These are phyloP conservation scores for Hyalella azteca DNA, from an alignment of 2,888 invertebrate genomes.

Conservation along the genomic window DNA sequence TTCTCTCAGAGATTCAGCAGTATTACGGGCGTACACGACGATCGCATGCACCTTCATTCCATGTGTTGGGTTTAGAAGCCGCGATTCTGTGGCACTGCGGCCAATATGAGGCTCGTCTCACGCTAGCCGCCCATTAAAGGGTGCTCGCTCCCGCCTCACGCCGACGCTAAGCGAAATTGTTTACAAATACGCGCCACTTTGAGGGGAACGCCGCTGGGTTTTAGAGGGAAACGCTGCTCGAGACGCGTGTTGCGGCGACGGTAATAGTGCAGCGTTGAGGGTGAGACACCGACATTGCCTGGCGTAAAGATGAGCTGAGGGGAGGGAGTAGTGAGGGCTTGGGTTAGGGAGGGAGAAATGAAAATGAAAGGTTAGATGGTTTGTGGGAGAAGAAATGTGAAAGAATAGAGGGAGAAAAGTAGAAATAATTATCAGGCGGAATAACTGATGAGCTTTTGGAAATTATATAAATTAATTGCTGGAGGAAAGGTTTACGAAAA, in stretches of 20 bases:
- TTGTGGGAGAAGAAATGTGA: background rate
- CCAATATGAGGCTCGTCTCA: conserved; percentile 21
- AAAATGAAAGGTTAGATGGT: background rate
- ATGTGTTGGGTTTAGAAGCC: background rate
- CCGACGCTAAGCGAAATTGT: conserved; percentile 26
- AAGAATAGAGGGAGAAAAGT: background rate
- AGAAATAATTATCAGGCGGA: background rate
- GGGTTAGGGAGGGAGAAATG: background rate
- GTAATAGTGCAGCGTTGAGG: conserved; percentile 6
- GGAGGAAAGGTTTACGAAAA: too few relatives aligned
- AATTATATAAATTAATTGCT: background rate
- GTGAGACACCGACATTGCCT: background rate
- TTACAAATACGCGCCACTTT: conserved; percentile 31
- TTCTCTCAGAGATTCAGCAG: too few relatives aligned
- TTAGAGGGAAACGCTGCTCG: conserved; percentile 24
- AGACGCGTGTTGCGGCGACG: conserved; percentile 18
- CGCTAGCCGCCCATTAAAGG: conserved; percentile 22
- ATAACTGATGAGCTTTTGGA: background rate
- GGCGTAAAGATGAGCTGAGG: background rate
- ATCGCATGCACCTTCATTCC: too few relatives aligned
- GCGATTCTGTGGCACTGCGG: background rate
- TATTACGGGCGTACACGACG: too few relatives aligned
- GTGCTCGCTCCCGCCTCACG: background rate
- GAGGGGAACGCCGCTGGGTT: conserved; percentile 32
- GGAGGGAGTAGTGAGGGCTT: background rate